A percentile compares a stretch with the other conserved stretches of the same genome.
phyloP scores from a whole-genome alignment of 2,113 vertebrate species.

The Alethe castanea region DNA sequence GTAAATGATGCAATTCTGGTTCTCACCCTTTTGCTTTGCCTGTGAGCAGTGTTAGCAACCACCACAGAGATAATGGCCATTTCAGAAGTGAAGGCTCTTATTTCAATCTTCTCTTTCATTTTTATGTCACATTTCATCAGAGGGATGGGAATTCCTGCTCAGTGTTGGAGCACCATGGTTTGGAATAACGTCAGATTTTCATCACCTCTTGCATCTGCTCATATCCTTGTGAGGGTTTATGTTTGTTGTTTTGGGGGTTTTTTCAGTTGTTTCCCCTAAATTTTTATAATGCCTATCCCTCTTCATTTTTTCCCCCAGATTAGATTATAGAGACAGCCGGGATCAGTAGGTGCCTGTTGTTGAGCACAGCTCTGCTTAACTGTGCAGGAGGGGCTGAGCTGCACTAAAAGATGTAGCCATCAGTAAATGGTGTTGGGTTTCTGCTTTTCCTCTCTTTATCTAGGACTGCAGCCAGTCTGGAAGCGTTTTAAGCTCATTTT shows the following conservation, averaged over 20 bases:
- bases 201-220: neutral
- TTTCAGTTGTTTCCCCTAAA: neutral
- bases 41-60: neutral
- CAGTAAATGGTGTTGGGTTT: neutral
- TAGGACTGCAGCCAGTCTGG: neutral
- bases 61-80: neutral
- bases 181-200: neutral
- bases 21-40: neutral
- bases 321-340: neutral
- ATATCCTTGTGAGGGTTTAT: neutral
- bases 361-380: neutral
- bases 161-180: neutral
- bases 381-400: neutral
- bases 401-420: neutral
- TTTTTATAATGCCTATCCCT: neutral
- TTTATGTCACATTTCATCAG: neutral
- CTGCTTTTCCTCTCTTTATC: neutral
- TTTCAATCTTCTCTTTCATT: neutral
- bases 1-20: neutral
- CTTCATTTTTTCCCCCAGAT: neutral
- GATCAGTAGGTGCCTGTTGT: neutral
- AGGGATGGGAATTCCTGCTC: neutral
- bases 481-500: neutral
- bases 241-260: accelerated
- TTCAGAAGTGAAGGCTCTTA: neutral